Evolutionary conservation across 2,888 invertebrate species (phyloP).

Genomic region (Tanaodytes sp.): DNA sequence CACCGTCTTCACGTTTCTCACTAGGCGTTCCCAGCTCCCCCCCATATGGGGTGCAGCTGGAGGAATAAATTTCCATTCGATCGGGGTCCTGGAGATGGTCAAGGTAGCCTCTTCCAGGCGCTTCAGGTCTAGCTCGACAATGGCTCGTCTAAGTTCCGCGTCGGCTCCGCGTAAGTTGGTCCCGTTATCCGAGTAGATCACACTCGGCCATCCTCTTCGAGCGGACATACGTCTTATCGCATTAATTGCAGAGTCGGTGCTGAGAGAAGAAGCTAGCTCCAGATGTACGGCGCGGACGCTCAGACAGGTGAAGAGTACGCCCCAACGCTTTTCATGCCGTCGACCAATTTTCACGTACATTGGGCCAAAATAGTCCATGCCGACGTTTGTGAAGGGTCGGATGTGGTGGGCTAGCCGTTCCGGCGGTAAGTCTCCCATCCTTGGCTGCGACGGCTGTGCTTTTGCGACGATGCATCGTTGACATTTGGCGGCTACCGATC

Average conservation of each 20-base stretch:
- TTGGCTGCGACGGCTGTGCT: not conserved
- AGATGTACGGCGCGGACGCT: slow-evolving; percentile 51
- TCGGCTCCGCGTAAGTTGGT: no score
- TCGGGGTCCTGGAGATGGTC: no score
- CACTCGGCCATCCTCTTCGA: no score
- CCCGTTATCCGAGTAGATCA: no score
- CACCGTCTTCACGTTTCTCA: slow-evolving; percentile 27
- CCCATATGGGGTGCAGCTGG: slow-evolving; percentile 16
- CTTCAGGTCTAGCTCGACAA: no score
- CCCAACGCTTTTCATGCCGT: slow-evolving; percentile 53
- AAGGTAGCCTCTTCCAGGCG: no score
- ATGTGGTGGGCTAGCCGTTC: not conserved
- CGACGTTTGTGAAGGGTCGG: slow-evolving; percentile 4
- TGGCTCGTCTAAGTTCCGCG: no score
- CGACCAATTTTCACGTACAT: not conserved
- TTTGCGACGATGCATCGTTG: not conserved
- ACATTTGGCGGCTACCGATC: not conserved
- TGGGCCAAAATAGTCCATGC: slow-evolving; percentile 46
- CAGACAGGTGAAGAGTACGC: slow-evolving; percentile 55
- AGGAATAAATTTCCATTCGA: no score
- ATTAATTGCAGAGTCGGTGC: slow-evolving; percentile 41
- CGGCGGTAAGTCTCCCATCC: slow-evolving; percentile 6
- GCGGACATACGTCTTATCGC: no score
- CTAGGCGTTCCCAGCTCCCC: slow-evolving; percentile 35
- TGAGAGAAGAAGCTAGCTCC: slow-evolving; percentile 34